A percentile compares a stretch with the other conserved stretches of the same genome.
Evolutionary conservation across 1,140 invertebrate species (phyloP).

Genomic region (Trichoplusia ni): DNA sequence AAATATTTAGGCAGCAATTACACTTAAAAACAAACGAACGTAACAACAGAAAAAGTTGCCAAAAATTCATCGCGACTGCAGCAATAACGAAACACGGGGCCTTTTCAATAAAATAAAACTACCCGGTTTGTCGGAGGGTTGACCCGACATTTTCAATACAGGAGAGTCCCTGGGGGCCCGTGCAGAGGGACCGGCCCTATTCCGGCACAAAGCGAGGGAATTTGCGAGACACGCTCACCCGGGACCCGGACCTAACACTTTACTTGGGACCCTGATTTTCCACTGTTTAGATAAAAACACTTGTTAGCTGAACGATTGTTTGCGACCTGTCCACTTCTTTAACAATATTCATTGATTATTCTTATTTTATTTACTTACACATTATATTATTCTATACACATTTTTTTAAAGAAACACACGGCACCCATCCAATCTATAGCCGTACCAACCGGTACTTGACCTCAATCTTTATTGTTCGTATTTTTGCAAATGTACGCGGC

Average conservation of each 20-base stretch:
- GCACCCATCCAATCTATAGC: too few species aligned
- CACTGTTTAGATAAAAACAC: conserved; percentile 30
- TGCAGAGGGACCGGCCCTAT: conserved; percentile 23
- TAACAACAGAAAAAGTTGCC: neutral
- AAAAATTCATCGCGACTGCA: conserved; percentile 1
- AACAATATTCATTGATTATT: too few species aligned
- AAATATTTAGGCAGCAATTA: conserved; percentile 17
- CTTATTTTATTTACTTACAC: too few species aligned
- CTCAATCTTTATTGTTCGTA: too few species aligned
- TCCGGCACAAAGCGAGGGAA: conserved; percentile 29
- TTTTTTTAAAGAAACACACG: too few species aligned
- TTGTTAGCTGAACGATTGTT: conserved; percentile 11
- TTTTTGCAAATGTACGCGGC: too few species aligned
- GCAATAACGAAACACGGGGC: conserved; percentile 22
- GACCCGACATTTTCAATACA: conserved; percentile 32
- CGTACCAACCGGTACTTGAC: too few species aligned
- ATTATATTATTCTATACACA: too few species aligned
- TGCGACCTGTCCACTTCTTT: neutral
- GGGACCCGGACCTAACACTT: conserved; percentile 21
- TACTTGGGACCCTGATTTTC: conserved; percentile 12
- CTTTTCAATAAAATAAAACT: conserved; percentile 32
- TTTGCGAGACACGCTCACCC: conserved; percentile 22
- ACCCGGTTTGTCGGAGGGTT: conserved; percentile 24
- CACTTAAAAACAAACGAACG: neutral
- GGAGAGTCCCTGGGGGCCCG: conserved; percentile 16